Base-by-base conservation (phyloP, 2,888 invertebrate species). In the Drosophila anomelani region DNA sequence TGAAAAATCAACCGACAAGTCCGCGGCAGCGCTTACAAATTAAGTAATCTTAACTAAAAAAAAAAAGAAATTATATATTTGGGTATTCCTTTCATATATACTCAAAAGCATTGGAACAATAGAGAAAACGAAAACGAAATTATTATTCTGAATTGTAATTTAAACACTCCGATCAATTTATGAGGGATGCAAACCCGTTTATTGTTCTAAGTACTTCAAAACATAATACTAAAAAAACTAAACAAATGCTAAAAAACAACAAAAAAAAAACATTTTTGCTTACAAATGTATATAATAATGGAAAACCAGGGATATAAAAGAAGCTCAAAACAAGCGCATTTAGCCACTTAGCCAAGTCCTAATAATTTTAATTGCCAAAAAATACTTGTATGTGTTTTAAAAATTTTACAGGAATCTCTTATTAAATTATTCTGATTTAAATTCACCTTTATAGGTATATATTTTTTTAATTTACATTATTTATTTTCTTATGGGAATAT, bases 131-230 rank as follows among this genome's bases (percentile, higher is more conserved):
- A 56, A 56, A 49, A 51, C 23, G 38, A 59, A 64, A 47, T 41
- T 39, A 43, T 43, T 61, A 56, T 17, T 68, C 34, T 49, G 64
- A 55, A 41, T 4, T 68, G 64, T 68, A 64, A 56, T 68, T 55
- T 55, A 32, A 51, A 51, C 49, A 61, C 51, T 68, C 51, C 51
- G 34, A 51, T 34, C 26, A 26, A 44, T 36, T 51, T 51, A 26
- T 64, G 46, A 53, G 53, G 38, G 6, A 5, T 51, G 20, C 15
- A 15, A n/a, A 34, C 38, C 60, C 74, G 55, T 75, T 75, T 74
- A 75, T 77, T 83, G 80, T 75, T 80, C 58, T 83, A 80, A 81
- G 84, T 78, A 83, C 79, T 82, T 80, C 72, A 58, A 76, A 78
- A 69, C 79, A 73, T 80, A 79, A 68, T 79, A 77, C 75, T 73